These are phyloP conservation scores for Stratiomys singularior DNA, from an alignment of 2,888 invertebrate genomes.

Conservation along the genomic window DNA sequence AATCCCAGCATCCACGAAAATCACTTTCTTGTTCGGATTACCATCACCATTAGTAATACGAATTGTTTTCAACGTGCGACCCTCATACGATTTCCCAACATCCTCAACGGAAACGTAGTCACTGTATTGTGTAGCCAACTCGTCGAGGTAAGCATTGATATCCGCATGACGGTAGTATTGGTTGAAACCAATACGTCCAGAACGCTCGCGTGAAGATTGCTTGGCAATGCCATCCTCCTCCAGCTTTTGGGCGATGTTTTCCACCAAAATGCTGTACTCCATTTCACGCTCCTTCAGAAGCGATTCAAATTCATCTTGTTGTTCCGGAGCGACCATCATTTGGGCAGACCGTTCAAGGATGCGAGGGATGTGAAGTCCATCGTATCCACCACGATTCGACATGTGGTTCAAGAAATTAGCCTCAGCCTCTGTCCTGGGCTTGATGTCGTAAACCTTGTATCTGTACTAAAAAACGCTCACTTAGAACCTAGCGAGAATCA, in stretches of 20 bases:
- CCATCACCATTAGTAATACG: slow-evolving; percentile 69
- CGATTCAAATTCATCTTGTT: slow-evolving; percentile 42
- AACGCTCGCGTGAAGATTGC: slow-evolving; percentile 51
- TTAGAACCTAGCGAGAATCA: neutral
- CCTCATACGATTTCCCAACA: slow-evolving; percentile 47
- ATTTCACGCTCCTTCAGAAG: slow-evolving; percentile 24
- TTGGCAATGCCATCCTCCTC: slow-evolving; percentile 52
- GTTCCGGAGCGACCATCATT: slow-evolving; percentile 47
- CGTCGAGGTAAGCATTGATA: slow-evolving; percentile 66
- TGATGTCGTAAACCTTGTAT: slow-evolving; percentile 59
- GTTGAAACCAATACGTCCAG: slow-evolving; percentile 55
- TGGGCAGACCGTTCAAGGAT: slow-evolving; percentile 27
- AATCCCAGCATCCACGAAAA: slow-evolving; percentile 56
- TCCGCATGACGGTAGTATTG: slow-evolving; percentile 54
- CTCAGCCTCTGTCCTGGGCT: slow-evolving; percentile 35
- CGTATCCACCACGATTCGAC: slow-evolving; percentile 10
- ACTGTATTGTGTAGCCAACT: slow-evolving; percentile 43
- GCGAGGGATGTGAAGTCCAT: slow-evolving; percentile 37
- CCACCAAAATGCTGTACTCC: neutral
- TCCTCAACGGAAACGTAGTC: slow-evolving; percentile 29
- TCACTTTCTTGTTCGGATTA: slow-evolving; percentile 42
- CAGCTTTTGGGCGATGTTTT: slow-evolving; percentile 29
- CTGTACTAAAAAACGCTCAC: slow-evolving; percentile 50
- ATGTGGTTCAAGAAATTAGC: slow-evolving; percentile 42
- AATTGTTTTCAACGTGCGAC: slow-evolving; percentile 65